Base-by-base conservation (phyloP, 2,888 invertebrate genomes). In the Hypomecis punctinalis region DNA sequence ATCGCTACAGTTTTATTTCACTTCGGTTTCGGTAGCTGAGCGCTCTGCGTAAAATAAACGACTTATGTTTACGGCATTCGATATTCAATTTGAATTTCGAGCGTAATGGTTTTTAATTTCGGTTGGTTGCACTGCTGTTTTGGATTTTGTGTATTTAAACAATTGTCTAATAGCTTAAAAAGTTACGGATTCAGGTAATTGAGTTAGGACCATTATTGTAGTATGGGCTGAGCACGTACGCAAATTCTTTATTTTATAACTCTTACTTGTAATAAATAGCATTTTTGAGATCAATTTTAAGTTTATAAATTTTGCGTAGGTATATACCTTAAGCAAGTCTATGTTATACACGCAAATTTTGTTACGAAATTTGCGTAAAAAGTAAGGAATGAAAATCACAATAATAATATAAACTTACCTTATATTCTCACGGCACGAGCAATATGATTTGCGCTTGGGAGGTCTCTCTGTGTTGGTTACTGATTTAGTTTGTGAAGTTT, bases 1-100 rank as follows among this genome's bases (percentile, higher is more conserved):
- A 89, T 87, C 83, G 84, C 81, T 75, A 78, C 83, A 82, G 78
- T 84, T 87, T 86, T 83, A 81, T 82, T 82, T 77, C 70, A 76
- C 70, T 77, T 76, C 70, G 73, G 64, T 76, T 80, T 78, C 76
- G 74, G 82, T 75, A 81, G 79, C 76, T 64, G 66, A 64, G 70
- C 66, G 70, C 66, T 75, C 68, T 64, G 74, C 73, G 68, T 80
- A 66, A 77, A 79, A 80, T 80, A 80, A 77, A 77, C 74, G 73
- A 75, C 67, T 76, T 74, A 74, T 76, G 71, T 79, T 79, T 78
- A 78, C 75, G 69, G 70, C 68, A 76, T 77, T 76, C 73, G 75
- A 78, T 79, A 76, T 81, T 77, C 76, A 79, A 80, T 78, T 79
- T 75, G 71, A 74, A 76, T 75, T 77, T 76, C 66, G 72, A 72